phyloP scores from a whole-genome alignment of 37 sponge, comb jelly and placozoan genomes.

The Eunapius fragilis region DNA sequence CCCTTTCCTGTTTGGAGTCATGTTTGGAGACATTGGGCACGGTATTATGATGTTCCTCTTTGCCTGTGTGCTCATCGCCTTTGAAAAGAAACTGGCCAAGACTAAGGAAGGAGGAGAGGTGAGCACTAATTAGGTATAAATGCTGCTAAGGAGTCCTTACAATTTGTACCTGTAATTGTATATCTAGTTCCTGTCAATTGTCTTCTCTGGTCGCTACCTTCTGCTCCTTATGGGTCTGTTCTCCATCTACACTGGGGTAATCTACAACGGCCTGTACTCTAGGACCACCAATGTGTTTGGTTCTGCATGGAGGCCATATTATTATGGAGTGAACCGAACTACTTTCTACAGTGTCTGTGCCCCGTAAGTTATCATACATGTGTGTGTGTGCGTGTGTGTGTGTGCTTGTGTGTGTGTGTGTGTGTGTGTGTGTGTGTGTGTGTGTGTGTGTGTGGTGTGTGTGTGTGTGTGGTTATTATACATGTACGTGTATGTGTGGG shows the following conservation, averaged over 20 bases:
- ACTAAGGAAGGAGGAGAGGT: slow-evolving; percentile 86
- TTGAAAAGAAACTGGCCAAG: slow-evolving; percentile 82
- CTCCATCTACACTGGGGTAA: slow-evolving; percentile 97
- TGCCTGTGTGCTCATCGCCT: slow-evolving; percentile 82
- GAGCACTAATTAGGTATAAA: not conserved
- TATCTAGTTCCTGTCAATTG: slow-evolving; percentile 85
- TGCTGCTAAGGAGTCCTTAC: too few relatives aligned
- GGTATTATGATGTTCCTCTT: slow-evolving; percentile 91
- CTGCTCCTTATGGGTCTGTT: slow-evolving; percentile 96
- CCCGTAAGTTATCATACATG: too few relatives aligned
- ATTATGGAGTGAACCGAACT: too few relatives aligned
- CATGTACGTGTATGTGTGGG: too few relatives aligned
- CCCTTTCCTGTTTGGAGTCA: slow-evolving; percentile 71
- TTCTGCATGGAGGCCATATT: slow-evolving; percentile 62
- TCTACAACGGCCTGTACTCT: slow-evolving; percentile 98
- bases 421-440: too few relatives aligned
- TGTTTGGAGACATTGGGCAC: slow-evolving; percentile 99
- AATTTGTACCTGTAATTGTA: too few relatives aligned
- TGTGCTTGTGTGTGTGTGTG: too few relatives aligned
- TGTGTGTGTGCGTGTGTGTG: too few relatives aligned
- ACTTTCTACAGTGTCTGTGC: too few relatives aligned
- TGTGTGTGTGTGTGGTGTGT: too few relatives aligned
- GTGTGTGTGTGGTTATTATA: too few relatives aligned
- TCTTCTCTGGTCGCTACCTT: slow-evolving; percentile 98
- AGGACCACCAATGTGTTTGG: slow-evolving; percentile 98